These are phyloP conservation scores for mouse (Mus musculus) DNA, from an alignment of 2,113 vertebrate species.

Conservation along the genomic window GRCm39 chr4:47896001-47896500, in stretches of 20 bases:
- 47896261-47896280: too few relatives aligned
- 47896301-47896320: conserved; percentile 25
- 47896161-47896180: background rate
- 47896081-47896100: background rate
- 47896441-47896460: background rate
- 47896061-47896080: conserved; percentile 6
- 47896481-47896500: background rate
- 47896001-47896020: background rate
- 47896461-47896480: background rate
- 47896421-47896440: background rate
- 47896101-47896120: background rate
- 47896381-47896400: background rate
- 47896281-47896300: background rate
- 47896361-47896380: background rate
- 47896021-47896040: background rate
- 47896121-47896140: background rate
- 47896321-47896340: background rate
- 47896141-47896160: conserved; percentile 29
- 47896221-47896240: background rate
- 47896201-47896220: background rate
- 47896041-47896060: background rate
- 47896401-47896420: background rate
- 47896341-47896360: background rate
- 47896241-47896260: background rate
- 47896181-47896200: background rate